A percentile compares a stretch with the other conserved stretches of the same genome.
phyloP scores from a whole-genome alignment of 1,140 invertebrate genomes.

The Aleiodes sp. region DNA sequence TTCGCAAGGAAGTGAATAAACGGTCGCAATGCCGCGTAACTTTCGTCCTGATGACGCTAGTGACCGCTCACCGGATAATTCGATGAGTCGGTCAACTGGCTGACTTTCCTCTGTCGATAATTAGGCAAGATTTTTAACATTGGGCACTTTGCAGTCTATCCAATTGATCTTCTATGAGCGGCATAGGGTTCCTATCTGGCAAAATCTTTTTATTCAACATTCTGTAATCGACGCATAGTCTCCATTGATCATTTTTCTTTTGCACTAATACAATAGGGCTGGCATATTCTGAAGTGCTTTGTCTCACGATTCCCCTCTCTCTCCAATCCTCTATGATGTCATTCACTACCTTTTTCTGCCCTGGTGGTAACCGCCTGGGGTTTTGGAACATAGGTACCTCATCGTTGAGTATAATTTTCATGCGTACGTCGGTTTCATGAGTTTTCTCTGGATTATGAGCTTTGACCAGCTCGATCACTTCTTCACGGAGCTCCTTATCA shows the following conservation, averaged over 20 bases:
- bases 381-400: slow-evolving; percentile 21
- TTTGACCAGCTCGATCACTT: background rate
- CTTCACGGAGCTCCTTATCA: background rate
- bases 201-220: slow-evolving; percentile 31
- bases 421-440: background rate
- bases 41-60: too few species aligned
- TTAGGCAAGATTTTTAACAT: too few species aligned
- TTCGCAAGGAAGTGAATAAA: too few species aligned
- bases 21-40: too few species aligned
- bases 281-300: slow-evolving; percentile 27
- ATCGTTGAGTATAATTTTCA: background rate
- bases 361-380: slow-evolving; percentile 19
- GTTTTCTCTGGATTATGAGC: background rate
- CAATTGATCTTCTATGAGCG: slow-evolving; percentile 33
- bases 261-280: slow-evolving; percentile 31
- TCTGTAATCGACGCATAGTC: slow-evolving; percentile 36
- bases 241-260: slow-evolving; percentile 27
- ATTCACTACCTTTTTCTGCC: slow-evolving; percentile 10
- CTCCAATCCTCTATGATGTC: slow-evolving; percentile 20
- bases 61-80: too few species aligned
- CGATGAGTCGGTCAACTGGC: too few species aligned
- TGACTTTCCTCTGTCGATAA: too few species aligned
- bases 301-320: slow-evolving; percentile 20
- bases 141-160: slow-evolving; percentile 35
- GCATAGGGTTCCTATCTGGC: slow-evolving; percentile 28